A percentile compares a stretch with the other conserved stretches of the same genome.
These are phyloP conservation scores for Luperina testacea DNA, from an alignment of 2,888 invertebrate genomes.

Conservation along the genomic window DNA sequence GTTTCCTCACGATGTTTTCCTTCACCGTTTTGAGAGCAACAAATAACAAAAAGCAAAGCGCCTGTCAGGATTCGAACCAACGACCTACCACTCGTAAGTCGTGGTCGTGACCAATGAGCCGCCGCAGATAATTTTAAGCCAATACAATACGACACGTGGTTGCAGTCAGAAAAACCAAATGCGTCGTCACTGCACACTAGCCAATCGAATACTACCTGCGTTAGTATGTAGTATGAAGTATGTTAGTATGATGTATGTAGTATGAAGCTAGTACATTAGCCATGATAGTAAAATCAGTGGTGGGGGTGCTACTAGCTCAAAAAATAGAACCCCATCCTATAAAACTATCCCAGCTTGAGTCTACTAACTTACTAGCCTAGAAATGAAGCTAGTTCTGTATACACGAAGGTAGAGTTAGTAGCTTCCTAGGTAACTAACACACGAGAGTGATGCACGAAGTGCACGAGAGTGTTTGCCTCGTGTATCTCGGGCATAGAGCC, in stretches of 20 bases:
- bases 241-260: too few relatives aligned
- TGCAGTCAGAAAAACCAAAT: neutral
- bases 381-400: neutral
- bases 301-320: too few relatives aligned
- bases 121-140: neutral
- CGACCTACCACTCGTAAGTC: neutral
- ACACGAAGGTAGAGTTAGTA: neutral
- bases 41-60: neutral
- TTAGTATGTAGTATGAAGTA: too few relatives aligned
- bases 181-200: neutral
- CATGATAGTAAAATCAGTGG: neutral
- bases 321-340: neutral
- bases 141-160: too few relatives aligned
- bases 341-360: neutral
- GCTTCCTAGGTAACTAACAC: neutral
- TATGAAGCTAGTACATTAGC: neutral
- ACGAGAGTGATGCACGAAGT: neutral
- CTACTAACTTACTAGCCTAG: neutral
- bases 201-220: neutral
- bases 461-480: too few relatives aligned
- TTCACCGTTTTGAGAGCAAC: neutral
- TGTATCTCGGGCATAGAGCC: slow-evolving; percentile 15
- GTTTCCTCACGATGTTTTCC: neutral
- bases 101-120: neutral
- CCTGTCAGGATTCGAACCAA: neutral